phyloP scores from a whole-genome alignment of 2,888 invertebrate species.

The Vannuccia rotundouncinata region DNA sequence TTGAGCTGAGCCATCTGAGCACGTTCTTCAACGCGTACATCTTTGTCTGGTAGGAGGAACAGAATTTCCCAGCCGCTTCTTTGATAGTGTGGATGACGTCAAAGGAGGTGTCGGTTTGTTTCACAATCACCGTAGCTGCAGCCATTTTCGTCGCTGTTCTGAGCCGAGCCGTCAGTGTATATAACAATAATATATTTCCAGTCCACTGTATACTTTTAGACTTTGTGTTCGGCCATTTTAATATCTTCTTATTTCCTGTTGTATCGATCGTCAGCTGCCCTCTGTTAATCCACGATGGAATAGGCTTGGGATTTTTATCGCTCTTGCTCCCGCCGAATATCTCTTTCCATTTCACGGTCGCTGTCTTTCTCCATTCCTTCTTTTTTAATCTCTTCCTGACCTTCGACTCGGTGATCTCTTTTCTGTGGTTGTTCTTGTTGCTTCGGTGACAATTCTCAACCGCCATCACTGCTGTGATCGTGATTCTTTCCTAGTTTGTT shows the following conservation, averaged over 20 bases:
- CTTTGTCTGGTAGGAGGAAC: neutral
- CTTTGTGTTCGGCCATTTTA: neutral
- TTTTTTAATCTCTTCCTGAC: neutral
- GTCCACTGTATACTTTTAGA: neutral
- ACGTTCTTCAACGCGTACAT: neutral
- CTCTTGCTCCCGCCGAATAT: no score
- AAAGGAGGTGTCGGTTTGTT: neutral
- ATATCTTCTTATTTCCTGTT: neutral
- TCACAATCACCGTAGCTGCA: neutral
- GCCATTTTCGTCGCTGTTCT: neutral
- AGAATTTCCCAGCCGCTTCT: neutral
- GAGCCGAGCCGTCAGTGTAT: neutral
- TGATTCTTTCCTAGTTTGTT: neutral
- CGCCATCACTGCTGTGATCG: neutral
- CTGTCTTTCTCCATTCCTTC: neutral
- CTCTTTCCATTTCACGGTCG: neutral
- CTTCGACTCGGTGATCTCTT: neutral
- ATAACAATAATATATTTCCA: neutral
- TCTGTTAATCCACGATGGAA: neutral
- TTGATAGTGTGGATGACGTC: neutral
- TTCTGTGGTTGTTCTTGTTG: neutral
- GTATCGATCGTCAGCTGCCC: neutral
- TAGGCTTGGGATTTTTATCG: neutral
- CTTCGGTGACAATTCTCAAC: neutral
- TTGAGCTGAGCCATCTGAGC: neutral